Conservation (phyloP, 1,140 invertebrate species). For the Aphelinus certus region DNA sequence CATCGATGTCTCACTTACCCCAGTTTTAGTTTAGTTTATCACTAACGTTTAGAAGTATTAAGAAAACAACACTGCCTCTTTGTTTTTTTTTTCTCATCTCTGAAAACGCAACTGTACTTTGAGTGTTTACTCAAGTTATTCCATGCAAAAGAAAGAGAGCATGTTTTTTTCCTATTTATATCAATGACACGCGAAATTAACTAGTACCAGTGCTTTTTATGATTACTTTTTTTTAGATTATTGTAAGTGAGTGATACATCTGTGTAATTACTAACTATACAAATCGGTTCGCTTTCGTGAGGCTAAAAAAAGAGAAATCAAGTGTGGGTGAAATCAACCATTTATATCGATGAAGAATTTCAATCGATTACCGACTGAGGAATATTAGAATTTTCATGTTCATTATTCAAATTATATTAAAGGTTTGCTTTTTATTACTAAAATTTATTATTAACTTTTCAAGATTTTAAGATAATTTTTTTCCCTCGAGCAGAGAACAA, state of each 20-base stretch:
- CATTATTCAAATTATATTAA: no score
- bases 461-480: no score
- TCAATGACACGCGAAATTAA: background rate
- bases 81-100: conserved; percentile 6
- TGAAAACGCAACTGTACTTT: no score
- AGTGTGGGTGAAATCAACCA: no score
- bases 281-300: conserved; percentile 3
- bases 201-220: background rate
- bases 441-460: no score
- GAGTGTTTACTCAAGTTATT: no score
- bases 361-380: conserved; percentile 20
- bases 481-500: no score
- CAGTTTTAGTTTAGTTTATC: conserved; percentile 16
- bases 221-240: background rate
- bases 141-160: no score
- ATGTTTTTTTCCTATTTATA: no score
- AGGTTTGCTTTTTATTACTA: no score
- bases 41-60: conserved; percentile 28
- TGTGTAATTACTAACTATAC: conserved; percentile 4
- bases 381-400: background rate
- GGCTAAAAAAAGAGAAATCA: background rate
- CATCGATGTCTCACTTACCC: background rate
- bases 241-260: background rate
- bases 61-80: conserved; percentile 18
- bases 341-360: background rate